Percentiles rank a stretch among this genome's conserved stretches.
phyloP scores from a whole-genome alignment of 2,113 vertebrate genomes.

The Progne subis region DNA sequence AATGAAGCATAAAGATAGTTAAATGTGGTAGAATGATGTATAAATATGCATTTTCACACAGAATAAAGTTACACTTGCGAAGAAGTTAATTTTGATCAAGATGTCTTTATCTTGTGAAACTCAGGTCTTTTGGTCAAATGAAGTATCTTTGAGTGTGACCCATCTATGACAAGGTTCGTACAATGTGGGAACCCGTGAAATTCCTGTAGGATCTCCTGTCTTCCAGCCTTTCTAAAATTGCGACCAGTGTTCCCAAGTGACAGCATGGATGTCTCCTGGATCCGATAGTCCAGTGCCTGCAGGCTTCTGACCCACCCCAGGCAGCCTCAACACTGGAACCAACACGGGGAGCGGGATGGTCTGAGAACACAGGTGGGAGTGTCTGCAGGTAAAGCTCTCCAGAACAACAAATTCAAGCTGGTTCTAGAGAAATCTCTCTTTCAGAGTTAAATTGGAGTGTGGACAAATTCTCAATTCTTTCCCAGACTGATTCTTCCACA shows the following conservation, averaged over 20 bases:
- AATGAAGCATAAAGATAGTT: background rate
- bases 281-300: accelerated
- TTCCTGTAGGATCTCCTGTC: too few species aligned
- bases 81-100: background rate
- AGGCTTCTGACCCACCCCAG: background rate
- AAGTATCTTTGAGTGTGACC: background rate
- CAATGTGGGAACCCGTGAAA: background rate
- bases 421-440: background rate
- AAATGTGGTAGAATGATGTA: background rate
- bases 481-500: accelerated
- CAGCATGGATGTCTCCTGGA: accelerated
- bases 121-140: background rate
- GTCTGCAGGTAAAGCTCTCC: background rate
- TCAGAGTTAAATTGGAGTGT: accelerated
- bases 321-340: background rate
- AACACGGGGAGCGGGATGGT: background rate
- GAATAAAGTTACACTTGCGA: background rate
- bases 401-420: background rate
- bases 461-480: background rate
- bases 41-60: background rate
- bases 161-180: background rate
- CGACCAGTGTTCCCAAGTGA: background rate
- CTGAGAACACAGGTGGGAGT: background rate
- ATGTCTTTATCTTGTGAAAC: background rate
- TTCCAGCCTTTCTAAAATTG: background rate